Evolutionary conservation across 2,797 vertebrate species (phyloP).

Genomic region (Schizopygopsis pylzovi): DNA sequence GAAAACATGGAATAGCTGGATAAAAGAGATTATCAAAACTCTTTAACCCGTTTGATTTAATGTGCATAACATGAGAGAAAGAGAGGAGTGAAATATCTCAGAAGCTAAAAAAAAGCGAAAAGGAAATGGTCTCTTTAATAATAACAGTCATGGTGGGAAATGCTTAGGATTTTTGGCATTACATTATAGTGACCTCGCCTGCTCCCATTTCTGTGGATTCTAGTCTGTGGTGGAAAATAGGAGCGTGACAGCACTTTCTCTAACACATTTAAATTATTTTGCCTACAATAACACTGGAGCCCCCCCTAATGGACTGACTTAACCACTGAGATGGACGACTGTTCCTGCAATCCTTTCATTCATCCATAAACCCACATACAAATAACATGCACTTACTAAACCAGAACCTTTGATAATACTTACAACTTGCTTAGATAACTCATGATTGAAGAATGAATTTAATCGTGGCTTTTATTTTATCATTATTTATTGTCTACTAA

Average conservation of each 20-base stretch:
- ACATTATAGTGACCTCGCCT: constrained; percentile 42
- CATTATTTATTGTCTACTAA: neutral
- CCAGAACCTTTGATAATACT: neutral
- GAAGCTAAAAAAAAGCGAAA: neutral
- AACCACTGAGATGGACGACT: neutral
- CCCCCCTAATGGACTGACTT: constrained; percentile 36
- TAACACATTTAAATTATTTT: constrained; percentile 60
- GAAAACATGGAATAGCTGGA: neutral
- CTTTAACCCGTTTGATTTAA: neutral
- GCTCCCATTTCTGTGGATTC: constrained; percentile 39
- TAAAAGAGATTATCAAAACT: constrained; percentile 13
- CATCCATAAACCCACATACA: neutral
- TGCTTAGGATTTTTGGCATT: constrained; percentile 53
- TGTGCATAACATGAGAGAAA: neutral
- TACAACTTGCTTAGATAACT: neutral
- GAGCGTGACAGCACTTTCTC: constrained; percentile 48
- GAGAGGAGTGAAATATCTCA: neutral
- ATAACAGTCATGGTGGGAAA: constrained; percentile 30
- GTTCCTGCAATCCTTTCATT: neutral
- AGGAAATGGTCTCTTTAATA: constrained; percentile 36
- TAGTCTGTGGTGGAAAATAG: constrained; percentile 41
- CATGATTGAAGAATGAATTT: neutral
- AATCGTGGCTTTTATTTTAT: neutral
- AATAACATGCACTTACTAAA: neutral
- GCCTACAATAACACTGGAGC: constrained; percentile 56